Evolutionary conservation across 2,888 invertebrate species (phyloP).

Genomic region (Melieria picta): DNA sequence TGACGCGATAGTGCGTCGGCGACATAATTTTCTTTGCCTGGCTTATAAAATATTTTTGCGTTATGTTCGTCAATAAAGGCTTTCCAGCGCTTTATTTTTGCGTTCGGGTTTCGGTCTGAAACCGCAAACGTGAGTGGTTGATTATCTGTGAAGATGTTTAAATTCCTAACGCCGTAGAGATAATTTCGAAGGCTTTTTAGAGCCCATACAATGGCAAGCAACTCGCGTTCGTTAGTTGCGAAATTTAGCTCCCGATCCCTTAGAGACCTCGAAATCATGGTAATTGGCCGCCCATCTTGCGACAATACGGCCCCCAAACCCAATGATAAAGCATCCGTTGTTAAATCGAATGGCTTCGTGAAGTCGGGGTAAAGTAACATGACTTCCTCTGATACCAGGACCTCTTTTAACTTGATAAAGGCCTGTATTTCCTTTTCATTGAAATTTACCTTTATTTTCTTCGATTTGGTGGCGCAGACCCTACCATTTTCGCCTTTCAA

Average conservation of each 20-base stretch:
- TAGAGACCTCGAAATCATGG: conserved; percentile 29
- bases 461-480: conserved; percentile 37
- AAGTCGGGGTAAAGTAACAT: conserved; percentile 39
- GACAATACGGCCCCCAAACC: conserved; percentile 37
- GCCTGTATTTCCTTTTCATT: conserved; percentile 34
- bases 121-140: conserved; percentile 17
- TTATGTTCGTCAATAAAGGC: conserved; percentile 15
- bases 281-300: conserved; percentile 29
- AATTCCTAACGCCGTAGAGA: conserved; percentile 17
- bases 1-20: conserved; percentile 29
- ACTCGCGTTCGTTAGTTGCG: conserved; percentile 23
- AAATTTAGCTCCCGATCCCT: conserved; percentile 25
- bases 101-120: conserved; percentile 5
- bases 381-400: conserved; percentile 34
- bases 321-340: conserved; percentile 46
- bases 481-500: conserved; percentile 44
- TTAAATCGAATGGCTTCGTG: conserved; percentile 38
- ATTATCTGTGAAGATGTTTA: conserved; percentile 11
- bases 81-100: conserved; percentile 5
- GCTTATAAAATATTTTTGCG: conserved; percentile 2
- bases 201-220: conserved; percentile 27
- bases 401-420: conserved; percentile 35
- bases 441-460: conserved; percentile 29
- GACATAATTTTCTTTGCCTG: conserved; percentile 26
- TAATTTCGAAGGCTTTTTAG: conserved; percentile 18